Evolutionary conservation across 1,140 invertebrate species (phyloP).

Genomic region (Meteorus sp.): DNA sequence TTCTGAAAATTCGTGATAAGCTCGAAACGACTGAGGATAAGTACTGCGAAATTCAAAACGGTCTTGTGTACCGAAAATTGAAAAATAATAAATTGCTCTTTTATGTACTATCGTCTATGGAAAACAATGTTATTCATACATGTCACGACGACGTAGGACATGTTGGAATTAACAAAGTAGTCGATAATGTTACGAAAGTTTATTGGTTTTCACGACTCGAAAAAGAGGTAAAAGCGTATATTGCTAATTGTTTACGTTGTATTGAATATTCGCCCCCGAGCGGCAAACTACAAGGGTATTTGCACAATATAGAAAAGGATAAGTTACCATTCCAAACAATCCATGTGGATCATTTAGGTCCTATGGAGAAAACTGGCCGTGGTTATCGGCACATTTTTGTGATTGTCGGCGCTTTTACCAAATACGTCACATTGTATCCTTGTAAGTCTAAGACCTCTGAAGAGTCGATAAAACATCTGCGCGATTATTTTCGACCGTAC

Average conservation of each 20-base stretch:
- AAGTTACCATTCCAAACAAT: too few species aligned
- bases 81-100: constrained; percentile 38
- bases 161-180: constrained; percentile 38
- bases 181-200: constrained; percentile 27
- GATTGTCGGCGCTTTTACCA: too few species aligned
- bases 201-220: constrained; percentile 35
- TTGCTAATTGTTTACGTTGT: constrained; percentile 24
- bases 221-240: constrained; percentile 25
- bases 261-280: constrained; percentile 22
- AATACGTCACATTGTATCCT: too few species aligned
- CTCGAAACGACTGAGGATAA: too few species aligned
- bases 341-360: constrained; percentile 39
- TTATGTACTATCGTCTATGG: too few species aligned
- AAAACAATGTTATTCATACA: too few species aligned
- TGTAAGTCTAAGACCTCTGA: too few species aligned
- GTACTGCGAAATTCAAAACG: constrained; percentile 12
- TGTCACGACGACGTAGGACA: constrained; percentile 42
- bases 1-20: constrained; percentile 4
- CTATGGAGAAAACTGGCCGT: too few species aligned
- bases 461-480: too few species aligned
- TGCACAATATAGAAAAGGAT: constrained; percentile 15
- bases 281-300: constrained; percentile 22
- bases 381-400: too few species aligned
- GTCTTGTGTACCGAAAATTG: constrained; percentile 36
- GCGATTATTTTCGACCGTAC: too few species aligned